phyloP scores from a whole-genome alignment of 1,140 invertebrate species.

The Drosophila pseudoobscura region DNA sequence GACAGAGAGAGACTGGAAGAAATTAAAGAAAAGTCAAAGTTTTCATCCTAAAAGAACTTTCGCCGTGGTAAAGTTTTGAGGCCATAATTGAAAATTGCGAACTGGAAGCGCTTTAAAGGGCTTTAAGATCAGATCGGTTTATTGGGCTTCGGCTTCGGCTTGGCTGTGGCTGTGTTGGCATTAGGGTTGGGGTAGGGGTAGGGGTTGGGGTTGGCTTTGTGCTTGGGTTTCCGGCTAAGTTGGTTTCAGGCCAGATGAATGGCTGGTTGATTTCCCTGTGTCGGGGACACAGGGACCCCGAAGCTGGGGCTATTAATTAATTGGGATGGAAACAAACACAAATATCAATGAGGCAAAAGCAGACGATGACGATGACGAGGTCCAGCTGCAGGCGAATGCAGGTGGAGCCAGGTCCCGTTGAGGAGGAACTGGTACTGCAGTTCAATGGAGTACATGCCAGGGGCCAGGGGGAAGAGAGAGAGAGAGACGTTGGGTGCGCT shows the following conservation, averaged over 20 bases:
- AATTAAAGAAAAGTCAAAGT: slow-evolving; percentile 56
- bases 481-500: slow-evolving; percentile 25
- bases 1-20: slow-evolving; percentile 4
- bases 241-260: background rate
- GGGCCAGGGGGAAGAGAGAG: background rate
- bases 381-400: slow-evolving; percentile 32
- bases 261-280: slow-evolving; percentile 4
- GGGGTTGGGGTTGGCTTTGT: too few relatives aligned
- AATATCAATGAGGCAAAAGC: slow-evolving; percentile 37
- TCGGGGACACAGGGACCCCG: background rate
- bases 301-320: slow-evolving; percentile 58
- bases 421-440: background rate
- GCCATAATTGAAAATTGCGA: slow-evolving; percentile 51
- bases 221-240: too few relatives aligned
- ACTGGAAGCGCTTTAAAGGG: slow-evolving; percentile 13
- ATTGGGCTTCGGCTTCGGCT: too few relatives aligned
- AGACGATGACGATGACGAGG: slow-evolving; percentile 32
- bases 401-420: slow-evolving; percentile 4
- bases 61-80: slow-evolving; percentile 49
- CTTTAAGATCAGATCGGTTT: slow-evolving; percentile 5
- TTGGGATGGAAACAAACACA: slow-evolving; percentile 26
- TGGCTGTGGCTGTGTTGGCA: background rate
- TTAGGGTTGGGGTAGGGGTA: background rate
- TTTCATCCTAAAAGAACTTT: slow-evolving; percentile 47
- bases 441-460: slow-evolving; percentile 8